Evolutionary conservation across 2,888 invertebrate species (phyloP).

Genomic region (Eustalomyia histrio): DNA sequence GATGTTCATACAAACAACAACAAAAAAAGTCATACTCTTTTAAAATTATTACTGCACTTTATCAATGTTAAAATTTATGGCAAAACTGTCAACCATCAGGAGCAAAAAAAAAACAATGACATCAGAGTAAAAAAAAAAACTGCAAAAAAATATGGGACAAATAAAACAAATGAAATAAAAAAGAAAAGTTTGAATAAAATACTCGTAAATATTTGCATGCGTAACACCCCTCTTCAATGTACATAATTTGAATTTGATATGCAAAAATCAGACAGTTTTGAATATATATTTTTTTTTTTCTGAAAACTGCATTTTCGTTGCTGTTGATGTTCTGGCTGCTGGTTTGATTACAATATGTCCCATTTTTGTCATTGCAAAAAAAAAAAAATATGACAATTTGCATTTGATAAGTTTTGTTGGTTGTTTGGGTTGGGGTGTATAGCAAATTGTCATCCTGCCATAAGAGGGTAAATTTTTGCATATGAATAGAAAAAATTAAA

Average conservation of each 20-base stretch:
- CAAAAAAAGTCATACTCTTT: slow-evolving; percentile 8
- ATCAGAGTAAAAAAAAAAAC: neutral
- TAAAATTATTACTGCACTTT: slow-evolving; percentile 34
- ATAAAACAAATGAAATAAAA: neutral
- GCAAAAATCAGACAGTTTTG: slow-evolving; percentile 35
- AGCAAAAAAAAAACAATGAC: slow-evolving; percentile 27
- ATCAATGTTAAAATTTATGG: slow-evolving; percentile 46
- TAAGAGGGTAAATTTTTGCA: slow-evolving; percentile 1
- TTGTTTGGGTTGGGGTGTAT: neutral
- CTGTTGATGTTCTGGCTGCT: neutral
- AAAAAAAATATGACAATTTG: slow-evolving; percentile 7
- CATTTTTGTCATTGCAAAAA: neutral
- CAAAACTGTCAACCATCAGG: slow-evolving; percentile 43
- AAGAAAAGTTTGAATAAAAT: slow-evolving; percentile 41
- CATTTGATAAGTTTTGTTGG: slow-evolving; percentile 2
- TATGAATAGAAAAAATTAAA: neutral
- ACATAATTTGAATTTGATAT: slow-evolving; percentile 37
- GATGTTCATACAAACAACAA: slow-evolving; percentile 13
- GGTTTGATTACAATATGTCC: slow-evolving; percentile 3
- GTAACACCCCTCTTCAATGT: slow-evolving; percentile 31
- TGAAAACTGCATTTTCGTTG: slow-evolving; percentile 26
- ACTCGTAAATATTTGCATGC: slow-evolving; percentile 48
- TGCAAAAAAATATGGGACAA: slow-evolving; percentile 21
- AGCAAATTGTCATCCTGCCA: neutral
- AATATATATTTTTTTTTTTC: slow-evolving; percentile 29